Conservation (phyloP, 2,113 vertebrate species). For the Phocoena sinus region DNA sequence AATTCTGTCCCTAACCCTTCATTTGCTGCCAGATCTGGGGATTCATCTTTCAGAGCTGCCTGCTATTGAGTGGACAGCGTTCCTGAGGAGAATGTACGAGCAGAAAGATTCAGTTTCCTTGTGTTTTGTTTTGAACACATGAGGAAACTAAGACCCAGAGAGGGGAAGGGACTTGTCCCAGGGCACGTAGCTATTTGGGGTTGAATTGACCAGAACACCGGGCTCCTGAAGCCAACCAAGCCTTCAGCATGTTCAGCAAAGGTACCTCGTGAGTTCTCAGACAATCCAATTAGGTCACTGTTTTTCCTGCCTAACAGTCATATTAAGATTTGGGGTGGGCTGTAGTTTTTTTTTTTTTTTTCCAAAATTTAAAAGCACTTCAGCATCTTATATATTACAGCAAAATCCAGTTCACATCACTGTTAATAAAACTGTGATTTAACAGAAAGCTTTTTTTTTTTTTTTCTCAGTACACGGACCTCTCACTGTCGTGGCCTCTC, state of each 20-base stretch:
- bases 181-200: not conserved
- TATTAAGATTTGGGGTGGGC: not conserved
- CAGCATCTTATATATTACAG: constrained; percentile 41
- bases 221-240: not conserved
- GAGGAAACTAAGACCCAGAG: not conserved
- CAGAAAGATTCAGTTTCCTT: not conserved
- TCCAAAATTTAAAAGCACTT: constrained; percentile 13
- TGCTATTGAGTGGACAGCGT: not conserved
- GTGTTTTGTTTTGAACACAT: not conserved
- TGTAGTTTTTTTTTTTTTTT: not conserved
- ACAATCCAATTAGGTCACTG: not conserved
- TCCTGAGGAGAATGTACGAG: not conserved
- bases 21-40: not conserved
- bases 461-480: too few species aligned
- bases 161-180: not conserved
- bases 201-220: not conserved
- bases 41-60: not conserved
- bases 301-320: not conserved
- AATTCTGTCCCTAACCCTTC: not conserved
- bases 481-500: too few species aligned
- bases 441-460: constrained; percentile 45
- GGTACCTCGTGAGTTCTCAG: not conserved
- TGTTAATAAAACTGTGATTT: constrained; percentile 63
- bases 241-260: not conserved
- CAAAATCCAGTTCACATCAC: constrained; percentile 51